Evolutionary conservation across 2,888 invertebrate species (phyloP).

Genomic region (Drosophila anomelani): DNA sequence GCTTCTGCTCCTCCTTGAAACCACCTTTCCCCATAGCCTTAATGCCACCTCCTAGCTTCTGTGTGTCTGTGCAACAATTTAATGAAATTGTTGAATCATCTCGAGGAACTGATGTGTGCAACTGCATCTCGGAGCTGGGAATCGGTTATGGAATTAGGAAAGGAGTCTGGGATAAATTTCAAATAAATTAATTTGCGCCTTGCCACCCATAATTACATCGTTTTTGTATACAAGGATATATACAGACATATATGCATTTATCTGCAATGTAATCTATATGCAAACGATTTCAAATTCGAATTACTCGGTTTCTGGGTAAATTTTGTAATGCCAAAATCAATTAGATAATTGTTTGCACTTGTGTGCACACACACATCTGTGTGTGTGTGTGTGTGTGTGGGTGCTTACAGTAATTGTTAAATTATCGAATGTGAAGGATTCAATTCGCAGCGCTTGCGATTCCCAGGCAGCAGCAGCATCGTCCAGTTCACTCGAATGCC

Average conservation of each 20-base stretch:
- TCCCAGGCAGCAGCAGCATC: slow-evolving; percentile 9
- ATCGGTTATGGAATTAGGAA: neutral
- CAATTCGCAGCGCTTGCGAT: slow-evolving; percentile 20
- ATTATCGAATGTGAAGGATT: slow-evolving; percentile 39
- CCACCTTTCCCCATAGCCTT: neutral
- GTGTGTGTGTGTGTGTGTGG: neutral
- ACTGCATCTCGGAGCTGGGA: slow-evolving; percentile 30
- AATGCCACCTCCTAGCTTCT: slow-evolving; percentile 31
- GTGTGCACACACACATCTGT: slow-evolving; percentile 21
- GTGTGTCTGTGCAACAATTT: slow-evolving; percentile 55
- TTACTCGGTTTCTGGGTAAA: slow-evolving; percentile 23
- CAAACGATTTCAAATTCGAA: slow-evolving; percentile 60
- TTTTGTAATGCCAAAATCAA: slow-evolving; percentile 64
- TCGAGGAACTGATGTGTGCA: slow-evolving; percentile 35
- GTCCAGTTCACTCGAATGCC: slow-evolving; percentile 45
- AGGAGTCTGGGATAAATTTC: slow-evolving; percentile 22
- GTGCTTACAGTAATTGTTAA: slow-evolving; percentile 43
- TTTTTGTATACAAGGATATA: slow-evolving; percentile 1
- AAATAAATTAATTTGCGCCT: slow-evolving; percentile 58
- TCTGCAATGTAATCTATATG: neutral
- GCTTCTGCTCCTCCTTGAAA: neutral
- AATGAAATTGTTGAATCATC: slow-evolving; percentile 70
- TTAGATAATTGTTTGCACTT: slow-evolving; percentile 65
- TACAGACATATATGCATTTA: neutral
- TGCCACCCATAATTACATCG: slow-evolving; percentile 39